These are phyloP conservation scores for Pandemis corylana DNA, from an alignment of 2,888 invertebrate species.

Conservation along the genomic window DNA sequence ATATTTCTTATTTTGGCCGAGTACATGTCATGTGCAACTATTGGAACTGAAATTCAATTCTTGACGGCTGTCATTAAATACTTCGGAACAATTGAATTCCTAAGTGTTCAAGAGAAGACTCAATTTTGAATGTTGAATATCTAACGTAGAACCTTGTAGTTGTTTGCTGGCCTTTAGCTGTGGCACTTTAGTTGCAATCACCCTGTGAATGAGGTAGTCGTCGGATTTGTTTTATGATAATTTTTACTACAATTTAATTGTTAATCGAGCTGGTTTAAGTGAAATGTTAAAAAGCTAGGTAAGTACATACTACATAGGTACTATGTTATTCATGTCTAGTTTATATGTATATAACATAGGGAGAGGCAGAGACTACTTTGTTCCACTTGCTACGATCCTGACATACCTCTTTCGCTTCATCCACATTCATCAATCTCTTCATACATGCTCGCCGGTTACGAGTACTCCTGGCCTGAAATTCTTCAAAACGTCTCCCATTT, in stretches of 20 bases:
- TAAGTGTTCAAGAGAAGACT: neutral
- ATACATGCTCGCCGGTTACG: no score
- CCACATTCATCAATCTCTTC: no score
- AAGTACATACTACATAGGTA: no score
- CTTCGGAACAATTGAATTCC: neutral
- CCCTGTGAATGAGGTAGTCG: neutral
- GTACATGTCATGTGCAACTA: constrained; percentile 9
- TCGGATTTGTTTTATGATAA: neutral
- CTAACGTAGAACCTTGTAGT: neutral
- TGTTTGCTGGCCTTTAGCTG: constrained; percentile 10
- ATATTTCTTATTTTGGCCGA: constrained; percentile 13
- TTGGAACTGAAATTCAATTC: constrained; percentile 28
- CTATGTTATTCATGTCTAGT: no score
- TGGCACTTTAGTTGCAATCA: neutral
- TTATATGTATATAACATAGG: no score
- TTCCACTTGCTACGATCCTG: no score
- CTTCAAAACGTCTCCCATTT: no score
- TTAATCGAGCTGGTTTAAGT: neutral
- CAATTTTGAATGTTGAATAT: neutral
- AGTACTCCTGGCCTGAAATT: no score
- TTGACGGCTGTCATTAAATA: constrained; percentile 5
- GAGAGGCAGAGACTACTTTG: no score
- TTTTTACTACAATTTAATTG: neutral
- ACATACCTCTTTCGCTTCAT: no score
- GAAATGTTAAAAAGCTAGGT: neutral